Percentiles rank a stretch among this genome's conserved stretches.
Conservation (phyloP, 2,113 vertebrate species). For the Camelus bactrianus region DNA sequence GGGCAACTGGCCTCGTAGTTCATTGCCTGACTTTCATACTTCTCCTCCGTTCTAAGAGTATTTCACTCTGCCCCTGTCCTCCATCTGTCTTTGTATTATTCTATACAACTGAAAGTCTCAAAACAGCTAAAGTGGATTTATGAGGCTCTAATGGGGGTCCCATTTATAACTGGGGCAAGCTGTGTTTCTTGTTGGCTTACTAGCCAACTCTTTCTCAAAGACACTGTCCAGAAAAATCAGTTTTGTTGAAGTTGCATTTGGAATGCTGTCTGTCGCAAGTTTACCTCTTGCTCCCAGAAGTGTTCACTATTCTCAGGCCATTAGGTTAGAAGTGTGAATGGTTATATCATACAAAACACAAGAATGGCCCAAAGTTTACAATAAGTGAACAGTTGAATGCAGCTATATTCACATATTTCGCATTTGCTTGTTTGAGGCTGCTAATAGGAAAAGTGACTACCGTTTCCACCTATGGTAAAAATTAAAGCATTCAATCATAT, state of each 20-base stretch:
- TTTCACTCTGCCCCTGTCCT: not conserved
- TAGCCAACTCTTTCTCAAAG: constrained; percentile 68
- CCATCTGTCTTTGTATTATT: not conserved
- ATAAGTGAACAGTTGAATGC: not conserved
- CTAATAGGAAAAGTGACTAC: not conserved
- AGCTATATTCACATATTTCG: not conserved
- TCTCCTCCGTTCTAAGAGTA: constrained; percentile 9
- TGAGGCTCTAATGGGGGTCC: constrained; percentile 21
- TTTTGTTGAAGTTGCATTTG: constrained; percentile 70
- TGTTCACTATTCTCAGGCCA: constrained; percentile 65
- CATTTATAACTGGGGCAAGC: constrained; percentile 44
- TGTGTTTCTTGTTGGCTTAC: constrained; percentile 70
- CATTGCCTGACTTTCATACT: constrained; percentile 3
- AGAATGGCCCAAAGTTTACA: not conserved
- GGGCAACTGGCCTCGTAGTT: not conserved
- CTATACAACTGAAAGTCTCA: constrained; percentile 12
- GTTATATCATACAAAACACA: not conserved
- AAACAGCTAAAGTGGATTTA: constrained; percentile 67
- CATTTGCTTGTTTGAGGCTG: not conserved
- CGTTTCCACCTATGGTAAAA: not conserved
- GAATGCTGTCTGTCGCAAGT: not conserved
- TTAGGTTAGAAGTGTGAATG: not conserved
- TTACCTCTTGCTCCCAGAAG: constrained; percentile 44
- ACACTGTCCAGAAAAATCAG: constrained; percentile 58
- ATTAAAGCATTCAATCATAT: not conserved